phyloP scores from a whole-genome alignment of 2,888 invertebrate genomes.

The Hetaerina titia region DNA sequence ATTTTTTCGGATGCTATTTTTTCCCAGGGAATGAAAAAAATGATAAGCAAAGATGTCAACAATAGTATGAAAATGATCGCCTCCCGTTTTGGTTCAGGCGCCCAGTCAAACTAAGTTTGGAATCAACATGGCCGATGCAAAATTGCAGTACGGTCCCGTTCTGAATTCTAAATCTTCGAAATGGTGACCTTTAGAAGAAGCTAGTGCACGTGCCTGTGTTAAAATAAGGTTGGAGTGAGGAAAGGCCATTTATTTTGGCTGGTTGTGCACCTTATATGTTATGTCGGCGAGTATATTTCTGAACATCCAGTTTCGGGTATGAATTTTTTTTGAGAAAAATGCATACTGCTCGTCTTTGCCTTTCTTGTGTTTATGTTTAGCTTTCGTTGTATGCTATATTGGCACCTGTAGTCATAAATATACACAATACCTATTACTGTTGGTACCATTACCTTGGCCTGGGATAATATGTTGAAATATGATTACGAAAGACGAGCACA shows the following conservation, averaged over 20 bases:
- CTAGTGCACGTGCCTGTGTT: background rate
- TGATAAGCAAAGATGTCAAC: too few species aligned
- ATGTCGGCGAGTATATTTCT: background rate
- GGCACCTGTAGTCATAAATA: background rate
- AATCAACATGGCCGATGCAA: background rate
- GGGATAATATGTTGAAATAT: conserved; percentile 29
- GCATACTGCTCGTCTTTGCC: background rate
- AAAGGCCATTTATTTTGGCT: background rate
- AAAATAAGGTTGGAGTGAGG: background rate
- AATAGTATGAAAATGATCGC: too few species aligned
- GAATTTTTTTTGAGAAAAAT: background rate
- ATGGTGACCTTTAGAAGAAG: conserved; percentile 10
- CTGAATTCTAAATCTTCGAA: conserved; percentile 7
- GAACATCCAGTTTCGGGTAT: background rate
- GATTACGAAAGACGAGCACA: conserved; percentile 33
- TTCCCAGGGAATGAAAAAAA: too few species aligned
- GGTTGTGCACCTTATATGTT: background rate
- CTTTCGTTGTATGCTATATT: background rate
- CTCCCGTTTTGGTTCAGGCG: background rate
- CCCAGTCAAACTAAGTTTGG: background rate
- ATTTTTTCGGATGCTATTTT: too few species aligned
- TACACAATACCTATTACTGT: background rate
- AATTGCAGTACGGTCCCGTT: background rate
- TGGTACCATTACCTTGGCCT: conserved; percentile 2
- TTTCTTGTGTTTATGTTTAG: background rate